phyloP scores from a whole-genome alignment of 2,797 vertebrate species.

The Alca torda region DNA sequence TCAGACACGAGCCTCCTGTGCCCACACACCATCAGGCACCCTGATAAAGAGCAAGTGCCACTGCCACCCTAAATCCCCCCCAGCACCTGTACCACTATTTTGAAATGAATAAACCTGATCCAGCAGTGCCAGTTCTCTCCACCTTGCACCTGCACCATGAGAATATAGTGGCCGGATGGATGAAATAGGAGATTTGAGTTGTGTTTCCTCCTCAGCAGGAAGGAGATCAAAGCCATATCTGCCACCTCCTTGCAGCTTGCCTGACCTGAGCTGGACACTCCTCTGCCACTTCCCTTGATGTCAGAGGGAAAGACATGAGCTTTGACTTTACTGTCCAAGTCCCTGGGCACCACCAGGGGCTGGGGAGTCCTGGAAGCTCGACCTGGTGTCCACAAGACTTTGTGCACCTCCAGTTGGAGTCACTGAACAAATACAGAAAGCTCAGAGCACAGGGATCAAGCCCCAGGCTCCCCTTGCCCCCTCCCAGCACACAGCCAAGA shows the following conservation, averaged over 20 bases:
- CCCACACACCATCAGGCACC: background rate
- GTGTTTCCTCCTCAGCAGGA: background rate
- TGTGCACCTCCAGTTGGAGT: background rate
- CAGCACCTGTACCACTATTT: background rate
- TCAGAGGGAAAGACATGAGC: background rate
- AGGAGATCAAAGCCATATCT: background rate
- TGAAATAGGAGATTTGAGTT: background rate
- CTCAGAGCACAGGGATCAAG: background rate
- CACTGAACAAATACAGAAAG: background rate
- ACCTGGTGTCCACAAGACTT: background rate
- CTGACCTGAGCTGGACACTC: background rate
- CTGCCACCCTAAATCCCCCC: background rate
- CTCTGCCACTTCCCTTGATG: background rate
- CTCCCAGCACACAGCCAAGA: background rate
- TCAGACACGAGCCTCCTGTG: fast-evolving
- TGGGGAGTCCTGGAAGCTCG: background rate
- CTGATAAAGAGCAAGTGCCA: fast-evolving
- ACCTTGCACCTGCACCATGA: too few relatives aligned
- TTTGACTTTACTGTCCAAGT: background rate
- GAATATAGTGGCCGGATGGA: too few relatives aligned
- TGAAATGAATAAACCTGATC: background rate
- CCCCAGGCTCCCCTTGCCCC: background rate
- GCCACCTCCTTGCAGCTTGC: background rate
- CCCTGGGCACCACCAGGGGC: background rate
- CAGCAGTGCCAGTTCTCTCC: background rate